A percentile compares a stretch with the other conserved stretches of the same genome.
Evolutionary conservation across 2,888 invertebrate species (phyloP).

Genomic region (Micoletzkya japonica): DNA sequence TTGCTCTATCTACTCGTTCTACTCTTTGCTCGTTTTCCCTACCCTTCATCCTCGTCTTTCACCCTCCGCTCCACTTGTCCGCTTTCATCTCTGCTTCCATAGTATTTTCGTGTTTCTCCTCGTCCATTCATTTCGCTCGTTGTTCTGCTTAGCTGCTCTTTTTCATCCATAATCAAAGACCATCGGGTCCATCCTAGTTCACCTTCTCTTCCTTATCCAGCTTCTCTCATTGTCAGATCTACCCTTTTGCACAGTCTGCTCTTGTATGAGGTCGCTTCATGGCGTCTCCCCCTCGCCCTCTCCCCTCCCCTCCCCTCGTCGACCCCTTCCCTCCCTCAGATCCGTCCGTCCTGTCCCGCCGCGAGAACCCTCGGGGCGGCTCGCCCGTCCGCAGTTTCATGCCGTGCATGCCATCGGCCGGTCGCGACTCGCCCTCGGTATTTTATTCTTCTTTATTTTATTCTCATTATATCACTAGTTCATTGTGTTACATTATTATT

Average conservation of each 20-base stretch:
- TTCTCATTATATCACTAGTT: no score
- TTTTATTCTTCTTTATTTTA: no score
- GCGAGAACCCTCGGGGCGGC: conserved; percentile 3
- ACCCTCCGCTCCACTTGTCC: neutral
- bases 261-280: neutral
- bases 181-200: neutral
- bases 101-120: no score
- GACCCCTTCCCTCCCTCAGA: neutral
- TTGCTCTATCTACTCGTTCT: neutral
- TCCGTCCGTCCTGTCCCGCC: conserved; percentile 19
- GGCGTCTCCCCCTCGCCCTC: neutral
- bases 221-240: no score
- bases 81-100: neutral
- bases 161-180: neutral
- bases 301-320: neutral
- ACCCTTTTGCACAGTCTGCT: no score
- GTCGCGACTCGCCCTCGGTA: conserved; percentile 10
- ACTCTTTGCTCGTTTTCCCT: neutral
- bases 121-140: no score
- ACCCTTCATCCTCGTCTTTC: conserved; percentile 1
- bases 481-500: no score
- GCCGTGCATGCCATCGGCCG: conserved; percentile 14
- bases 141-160: no score
- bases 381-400: conserved; percentile 24
- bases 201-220: neutral